Conservation (phyloP, 2,113 vertebrate genomes). For the Tamias sibiricus region DNA sequence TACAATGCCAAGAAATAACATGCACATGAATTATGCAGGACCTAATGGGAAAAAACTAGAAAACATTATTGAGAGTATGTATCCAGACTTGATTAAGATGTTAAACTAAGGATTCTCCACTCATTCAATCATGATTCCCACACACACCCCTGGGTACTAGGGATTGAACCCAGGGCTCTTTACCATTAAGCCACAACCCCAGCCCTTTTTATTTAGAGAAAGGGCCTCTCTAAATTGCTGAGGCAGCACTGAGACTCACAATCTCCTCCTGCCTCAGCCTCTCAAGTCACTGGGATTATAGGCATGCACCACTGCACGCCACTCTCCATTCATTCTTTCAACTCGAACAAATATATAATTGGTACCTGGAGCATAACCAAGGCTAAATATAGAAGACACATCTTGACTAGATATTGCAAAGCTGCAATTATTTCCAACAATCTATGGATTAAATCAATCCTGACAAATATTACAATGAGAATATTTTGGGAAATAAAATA, state of each 20-base stretch:
- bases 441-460: background rate
- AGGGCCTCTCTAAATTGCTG: too few relatives aligned
- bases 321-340: background rate
- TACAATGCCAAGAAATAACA: slow-evolving; percentile 36
- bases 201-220: too few relatives aligned
- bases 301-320: too few relatives aligned
- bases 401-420: background rate
- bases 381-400: slow-evolving; percentile 30
- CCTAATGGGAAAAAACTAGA: slow-evolving; percentile 6
- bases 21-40: background rate
- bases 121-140: background rate
- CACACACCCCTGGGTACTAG: too few relatives aligned
- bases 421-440: background rate
- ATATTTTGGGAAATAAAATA: slow-evolving; percentile 40
- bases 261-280: too few relatives aligned
- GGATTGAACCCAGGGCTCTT: too few relatives aligned
- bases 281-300: too few relatives aligned
- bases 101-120: slow-evolving; percentile 12
- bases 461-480: slow-evolving; percentile 42
- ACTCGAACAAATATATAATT: slow-evolving; percentile 9
- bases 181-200: too few relatives aligned
- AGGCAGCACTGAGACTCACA: too few relatives aligned
- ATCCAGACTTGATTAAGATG: background rate
- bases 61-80: slow-evolving; percentile 23
- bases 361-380: background rate